These are phyloP conservation scores for Pyrocoelia pectoralis DNA, from an alignment of 2,888 invertebrate genomes.

Conservation along the genomic window DNA sequence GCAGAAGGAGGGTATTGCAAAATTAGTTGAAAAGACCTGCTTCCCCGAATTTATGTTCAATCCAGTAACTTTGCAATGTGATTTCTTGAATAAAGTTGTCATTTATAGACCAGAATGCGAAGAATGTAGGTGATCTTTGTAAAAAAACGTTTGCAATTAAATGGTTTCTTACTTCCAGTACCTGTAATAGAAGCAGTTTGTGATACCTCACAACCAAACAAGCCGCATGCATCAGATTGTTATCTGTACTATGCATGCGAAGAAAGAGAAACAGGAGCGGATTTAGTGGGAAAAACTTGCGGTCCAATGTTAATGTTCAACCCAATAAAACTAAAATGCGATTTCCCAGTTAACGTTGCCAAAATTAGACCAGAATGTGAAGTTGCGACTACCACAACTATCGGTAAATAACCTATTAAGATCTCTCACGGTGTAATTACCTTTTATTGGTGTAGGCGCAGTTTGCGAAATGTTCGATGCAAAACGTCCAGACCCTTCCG, in stretches of 20 bases:
- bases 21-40: not conserved
- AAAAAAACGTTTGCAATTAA: no score
- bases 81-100: not conserved
- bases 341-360: not conserved
- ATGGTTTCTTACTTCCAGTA: not conserved
- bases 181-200: not conserved
- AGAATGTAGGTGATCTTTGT: not conserved
- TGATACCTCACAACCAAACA: not conserved
- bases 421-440: no score
- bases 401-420: no score
- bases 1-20: not conserved
- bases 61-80: not conserved
- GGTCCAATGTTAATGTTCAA: not conserved
- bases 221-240: conserved; percentile 1
- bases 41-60: conserved; percentile 5
- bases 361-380: not conserved
- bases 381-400: not conserved
- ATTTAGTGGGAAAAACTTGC: not conserved
- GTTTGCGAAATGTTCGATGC: not conserved
- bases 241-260: not conserved
- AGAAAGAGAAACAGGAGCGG: not conserved
- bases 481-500: conserved; percentile 56
- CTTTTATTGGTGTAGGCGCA: no score
- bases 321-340: not conserved
- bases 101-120: not conserved